Evolutionary conservation across 2,888 invertebrate species (phyloP), one percentile per base, ranked within the genome.

Genomic region (Eledona agricola): DNA sequence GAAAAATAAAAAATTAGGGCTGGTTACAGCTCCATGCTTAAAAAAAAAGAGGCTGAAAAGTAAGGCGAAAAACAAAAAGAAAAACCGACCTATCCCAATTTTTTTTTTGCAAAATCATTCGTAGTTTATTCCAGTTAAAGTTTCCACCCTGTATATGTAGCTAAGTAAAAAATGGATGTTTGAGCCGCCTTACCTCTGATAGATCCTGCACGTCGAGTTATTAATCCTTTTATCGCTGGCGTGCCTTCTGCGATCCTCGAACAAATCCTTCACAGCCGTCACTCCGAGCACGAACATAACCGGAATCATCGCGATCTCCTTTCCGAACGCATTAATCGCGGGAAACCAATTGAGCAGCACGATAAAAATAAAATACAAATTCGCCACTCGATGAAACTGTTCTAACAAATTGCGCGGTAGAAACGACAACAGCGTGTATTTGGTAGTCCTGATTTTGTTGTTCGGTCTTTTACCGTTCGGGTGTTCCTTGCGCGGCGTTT

Each of bases 371-470:
- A 98, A 98, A 81, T 97, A 98, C 70, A 98, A 82, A 82, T 98
- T 98, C 58, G 97, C 97, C 72, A 96, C 93, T 57, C 97, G 86
- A 78, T 96, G 96, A 77, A 98, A 96, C 79, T 98, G 97, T 80
- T 97, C 96, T 77, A 96, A 85, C 55, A 98, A 81, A 79, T 97
- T 97, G 78, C 96, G 91, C 50, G 97, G 96, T 72, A 98, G 79
- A 79, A 98, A 98, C 65, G 93, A 95, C 62, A 96, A 80, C 52
- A 93, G 72, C 12, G 95, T 95, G 77, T 98, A 98, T 79, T 97
- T 96, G 42, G 95, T 95, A 76, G 96, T 96, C 75, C 93, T 85
- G 72, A 96, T 89, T 78, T 89, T 85, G 76, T 96, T 96, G 72
- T 88, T 83, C 64, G 89, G 85, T 72, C 88, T 86, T 35, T 83